phyloP scores from a whole-genome alignment of 2,888 invertebrate genomes.

The Glaucopsyche alexis region DNA sequence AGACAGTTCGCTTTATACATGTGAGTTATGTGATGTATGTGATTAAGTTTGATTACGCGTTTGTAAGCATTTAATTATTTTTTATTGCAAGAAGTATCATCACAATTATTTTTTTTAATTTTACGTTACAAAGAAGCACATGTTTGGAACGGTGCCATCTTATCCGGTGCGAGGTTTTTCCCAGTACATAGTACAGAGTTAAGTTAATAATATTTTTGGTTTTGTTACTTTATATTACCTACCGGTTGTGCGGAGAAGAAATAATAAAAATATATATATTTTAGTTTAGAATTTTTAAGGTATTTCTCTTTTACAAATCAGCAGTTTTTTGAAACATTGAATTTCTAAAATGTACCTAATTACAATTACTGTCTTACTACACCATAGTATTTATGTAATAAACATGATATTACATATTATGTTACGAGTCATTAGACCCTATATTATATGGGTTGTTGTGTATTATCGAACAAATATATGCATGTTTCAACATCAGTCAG shows the following conservation, averaged over 20 bases:
- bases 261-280: not conserved
- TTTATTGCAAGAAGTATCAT: slow-evolving; percentile 24
- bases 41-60: slow-evolving; percentile 49
- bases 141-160: not conserved
- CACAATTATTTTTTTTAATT: slow-evolving; percentile 27
- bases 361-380: too few species aligned
- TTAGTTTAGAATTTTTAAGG: slow-evolving; percentile 12
- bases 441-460: too few species aligned
- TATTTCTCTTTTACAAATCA: not conserved
- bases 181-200: not conserved
- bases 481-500: too few species aligned
- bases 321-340: not conserved
- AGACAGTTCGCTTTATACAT: slow-evolving; percentile 48
- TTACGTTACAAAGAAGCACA: not conserved
- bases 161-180: not conserved
- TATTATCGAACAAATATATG: too few species aligned
- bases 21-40: slow-evolving; percentile 56
- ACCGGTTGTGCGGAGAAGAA: slow-evolving; percentile 9
- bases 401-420: too few species aligned
- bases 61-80: slow-evolving; percentile 55
- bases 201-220: not conserved
- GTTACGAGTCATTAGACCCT: too few species aligned
- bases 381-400: too few species aligned
- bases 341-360: too few species aligned
- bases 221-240: slow-evolving; percentile 15